phyloP scores from a whole-genome alignment of 2,113 vertebrate species.

The Syngnathoides biaculeatus region DNA sequence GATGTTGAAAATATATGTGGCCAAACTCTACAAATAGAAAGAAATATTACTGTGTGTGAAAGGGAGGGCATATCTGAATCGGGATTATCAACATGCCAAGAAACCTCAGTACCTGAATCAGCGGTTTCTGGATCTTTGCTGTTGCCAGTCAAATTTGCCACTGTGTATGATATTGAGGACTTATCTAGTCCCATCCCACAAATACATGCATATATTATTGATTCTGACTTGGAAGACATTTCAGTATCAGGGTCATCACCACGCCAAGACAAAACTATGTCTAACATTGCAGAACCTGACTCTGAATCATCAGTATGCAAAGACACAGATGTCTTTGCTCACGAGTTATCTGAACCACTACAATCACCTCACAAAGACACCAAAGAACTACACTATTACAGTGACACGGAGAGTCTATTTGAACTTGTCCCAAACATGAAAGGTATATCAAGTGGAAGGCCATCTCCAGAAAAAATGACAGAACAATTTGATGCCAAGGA shows the following conservation, averaged over 20 bases:
- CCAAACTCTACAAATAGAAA: neutral
- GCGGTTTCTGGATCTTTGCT: neutral
- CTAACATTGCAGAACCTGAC: neutral
- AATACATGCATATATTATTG: neutral
- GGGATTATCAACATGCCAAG: neutral
- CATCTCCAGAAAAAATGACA: neutral
- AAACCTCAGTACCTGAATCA: neutral
- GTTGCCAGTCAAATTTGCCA: neutral
- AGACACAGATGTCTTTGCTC: neutral
- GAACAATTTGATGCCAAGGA: neutral
- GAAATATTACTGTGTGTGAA: neutral
- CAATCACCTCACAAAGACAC: neutral
- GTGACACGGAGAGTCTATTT: neutral
- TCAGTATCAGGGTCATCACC: neutral
- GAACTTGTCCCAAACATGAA: neutral
- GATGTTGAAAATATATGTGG: neutral
- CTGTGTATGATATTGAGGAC: neutral
- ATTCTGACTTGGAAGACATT: neutral
- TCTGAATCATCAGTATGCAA: neutral
- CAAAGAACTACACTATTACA: neutral
- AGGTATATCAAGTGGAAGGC: neutral
- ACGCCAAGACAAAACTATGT: neutral
- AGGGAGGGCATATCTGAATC: neutral
- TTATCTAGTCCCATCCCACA: neutral
- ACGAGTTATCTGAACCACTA: neutral